Percentiles rank a stretch among this genome's conserved stretches.
These are phyloP conservation scores for Strix uralensis DNA, from an alignment of 2,113 vertebrate species.

Conservation along the genomic window DNA sequence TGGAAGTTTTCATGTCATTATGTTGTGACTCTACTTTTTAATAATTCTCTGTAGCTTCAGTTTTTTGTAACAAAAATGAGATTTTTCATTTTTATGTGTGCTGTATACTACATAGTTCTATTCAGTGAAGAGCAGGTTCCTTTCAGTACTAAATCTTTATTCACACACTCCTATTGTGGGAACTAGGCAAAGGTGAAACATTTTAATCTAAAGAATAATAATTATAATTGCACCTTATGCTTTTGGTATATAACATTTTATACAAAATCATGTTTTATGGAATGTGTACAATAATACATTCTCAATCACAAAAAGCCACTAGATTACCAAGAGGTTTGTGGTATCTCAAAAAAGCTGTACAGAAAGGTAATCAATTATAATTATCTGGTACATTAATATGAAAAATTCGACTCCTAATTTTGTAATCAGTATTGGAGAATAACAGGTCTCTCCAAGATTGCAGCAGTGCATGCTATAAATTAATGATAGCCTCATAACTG, in stretches of 20 bases:
- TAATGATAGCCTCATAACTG: background rate
- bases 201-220: background rate
- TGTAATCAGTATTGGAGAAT: background rate
- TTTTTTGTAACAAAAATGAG: background rate
- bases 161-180: background rate
- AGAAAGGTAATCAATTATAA: background rate
- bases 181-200: background rate
- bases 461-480: background rate
- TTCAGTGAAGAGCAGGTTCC: background rate
- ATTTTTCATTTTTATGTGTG: constrained; percentile 13
- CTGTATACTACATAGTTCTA: background rate
- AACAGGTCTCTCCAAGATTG: background rate
- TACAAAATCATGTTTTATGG: background rate
- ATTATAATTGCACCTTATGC: background rate
- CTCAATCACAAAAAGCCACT: background rate
- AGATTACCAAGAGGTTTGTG: background rate
- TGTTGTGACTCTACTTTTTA: constrained; percentile 11
- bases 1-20: constrained; percentile 59
- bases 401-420: background rate
- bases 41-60: constrained; percentile 35
- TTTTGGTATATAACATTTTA: background rate
- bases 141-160: background rate
- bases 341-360: background rate
- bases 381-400: background rate
- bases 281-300: background rate